These are phyloP conservation scores for Orthonyx spaldingii DNA, from an alignment of 2,113 vertebrate species.

Conservation along the genomic window DNA sequence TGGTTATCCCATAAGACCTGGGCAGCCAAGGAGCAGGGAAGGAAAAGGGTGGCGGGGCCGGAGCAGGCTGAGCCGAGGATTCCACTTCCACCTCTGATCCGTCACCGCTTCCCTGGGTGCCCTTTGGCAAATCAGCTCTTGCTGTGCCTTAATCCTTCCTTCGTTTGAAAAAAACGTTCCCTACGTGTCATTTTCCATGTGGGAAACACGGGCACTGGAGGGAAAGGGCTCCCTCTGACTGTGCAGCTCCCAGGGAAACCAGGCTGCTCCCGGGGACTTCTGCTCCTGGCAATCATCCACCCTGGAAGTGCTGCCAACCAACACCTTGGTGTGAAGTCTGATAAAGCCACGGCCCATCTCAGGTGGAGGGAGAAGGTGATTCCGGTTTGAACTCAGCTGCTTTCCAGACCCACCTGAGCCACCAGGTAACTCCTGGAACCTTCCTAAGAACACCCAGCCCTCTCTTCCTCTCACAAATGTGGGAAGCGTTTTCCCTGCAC, in stretches of 20 bases:
- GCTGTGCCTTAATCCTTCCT: not conserved
- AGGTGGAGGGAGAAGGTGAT: not conserved
- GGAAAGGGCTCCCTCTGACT: not conserved
- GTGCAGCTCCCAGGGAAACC: not conserved
- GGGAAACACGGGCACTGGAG: not conserved
- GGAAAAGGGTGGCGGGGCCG: not conserved
- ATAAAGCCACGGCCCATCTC: not conserved
- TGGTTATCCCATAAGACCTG: not conserved
- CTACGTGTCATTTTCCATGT: fast-evolving
- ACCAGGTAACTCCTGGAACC: not conserved
- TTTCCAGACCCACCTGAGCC: not conserved
- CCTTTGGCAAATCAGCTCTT: not conserved
- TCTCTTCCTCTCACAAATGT: not conserved
- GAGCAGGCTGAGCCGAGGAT: fast-evolving
- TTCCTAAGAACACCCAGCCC: not conserved
- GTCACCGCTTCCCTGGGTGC: not conserved
- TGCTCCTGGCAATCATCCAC: not conserved
- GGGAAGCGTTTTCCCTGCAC: fast-evolving
- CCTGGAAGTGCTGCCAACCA: not conserved
- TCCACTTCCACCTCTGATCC: not conserved
- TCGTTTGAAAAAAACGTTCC: not conserved
- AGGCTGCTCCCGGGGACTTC: not conserved
- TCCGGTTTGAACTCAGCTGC: not conserved
- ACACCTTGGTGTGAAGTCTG: not conserved
- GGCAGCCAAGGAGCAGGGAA: not conserved